Base-by-base conservation (phyloP, 1,140 invertebrate genomes). In the Zeugodacus cucurbitae region DNA sequence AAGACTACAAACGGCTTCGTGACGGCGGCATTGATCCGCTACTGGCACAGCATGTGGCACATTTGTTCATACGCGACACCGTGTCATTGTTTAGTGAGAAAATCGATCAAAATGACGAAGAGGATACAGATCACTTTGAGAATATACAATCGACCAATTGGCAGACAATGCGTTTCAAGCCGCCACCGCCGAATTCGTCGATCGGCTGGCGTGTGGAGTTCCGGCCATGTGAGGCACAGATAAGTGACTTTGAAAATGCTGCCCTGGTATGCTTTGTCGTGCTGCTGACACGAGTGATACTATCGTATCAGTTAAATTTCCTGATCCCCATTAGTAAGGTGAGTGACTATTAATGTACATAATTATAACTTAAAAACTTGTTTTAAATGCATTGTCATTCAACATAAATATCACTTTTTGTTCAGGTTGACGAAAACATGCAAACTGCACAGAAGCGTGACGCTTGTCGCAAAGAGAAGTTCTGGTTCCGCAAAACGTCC, bases 61-160 rank as follows among this genome's bases (percentile, higher is more conserved):
- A 99, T 95, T 95, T 99, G 78, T 99, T 99, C 93, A 99, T 99
- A 89, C 95, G 99, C 64, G 99, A 99, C 94, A 97, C 99, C 0
- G 97, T 99, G 0, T 98, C 98, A 26, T 94, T 99, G 41, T 99
- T 99, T 94, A 97, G 96, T 58, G 99, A 99, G 94, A 99, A 99
- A 94, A 95, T 99, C 20, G 93, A 99, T 94, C 98, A 99, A 92
- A 97, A 99, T 93, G 98, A 99, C 94, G 94, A 96, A 34, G 96
- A 97, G 89, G 99, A 99, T 91, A 98, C 98, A 0, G 99, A 99
- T 94, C 99, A 99, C 94, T 99, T 99, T 95, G 99, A 99, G 97
- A 99, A 99, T 93, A 99, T 99, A 90, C 99, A 99, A 94, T 99
- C 99, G 1, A 99, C 99, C 8, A 99, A 99, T 94, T 99, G 99